A percentile compares a stretch with the other conserved stretches of the same genome.
Evolutionary conservation across 2,888 invertebrate species (phyloP).

Genomic region (Vesta saturnalis): DNA sequence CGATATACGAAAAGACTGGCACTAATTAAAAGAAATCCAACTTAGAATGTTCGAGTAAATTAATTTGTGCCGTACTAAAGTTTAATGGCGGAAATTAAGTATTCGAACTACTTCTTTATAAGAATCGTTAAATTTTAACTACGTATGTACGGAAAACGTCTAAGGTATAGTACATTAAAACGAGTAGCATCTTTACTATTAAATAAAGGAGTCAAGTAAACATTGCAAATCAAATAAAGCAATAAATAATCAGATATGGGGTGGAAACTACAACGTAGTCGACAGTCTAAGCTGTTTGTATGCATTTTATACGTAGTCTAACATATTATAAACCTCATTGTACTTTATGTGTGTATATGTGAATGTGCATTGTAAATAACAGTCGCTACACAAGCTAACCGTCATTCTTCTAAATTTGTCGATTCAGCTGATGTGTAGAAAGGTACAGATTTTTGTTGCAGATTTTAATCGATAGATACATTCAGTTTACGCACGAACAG

Average conservation of each 20-base stretch:
- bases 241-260: constrained; percentile 57
- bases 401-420: background rate
- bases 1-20: background rate
- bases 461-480: background rate
- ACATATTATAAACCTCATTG: constrained; percentile 45
- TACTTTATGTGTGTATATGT: constrained; percentile 9
- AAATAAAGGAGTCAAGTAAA: constrained; percentile 46
- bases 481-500: background rate
- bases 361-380: background rate
- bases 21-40: constrained; percentile 1
- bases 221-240: constrained; percentile 53
- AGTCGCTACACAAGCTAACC: background rate
- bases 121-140: constrained; percentile 1
- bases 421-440: background rate
- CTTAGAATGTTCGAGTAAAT: background rate
- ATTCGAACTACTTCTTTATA: background rate
- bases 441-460: background rate
- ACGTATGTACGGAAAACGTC: background rate
- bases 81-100: background rate
- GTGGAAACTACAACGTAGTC: constrained; percentile 54
- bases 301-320: constrained; percentile 48
- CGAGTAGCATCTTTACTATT: constrained; percentile 39
- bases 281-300: constrained; percentile 57
- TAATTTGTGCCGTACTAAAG: background rate
- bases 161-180: background rate